Conservation (phyloP, 2,797 vertebrate genomes). For the Crypturellus tataupa region DNA sequence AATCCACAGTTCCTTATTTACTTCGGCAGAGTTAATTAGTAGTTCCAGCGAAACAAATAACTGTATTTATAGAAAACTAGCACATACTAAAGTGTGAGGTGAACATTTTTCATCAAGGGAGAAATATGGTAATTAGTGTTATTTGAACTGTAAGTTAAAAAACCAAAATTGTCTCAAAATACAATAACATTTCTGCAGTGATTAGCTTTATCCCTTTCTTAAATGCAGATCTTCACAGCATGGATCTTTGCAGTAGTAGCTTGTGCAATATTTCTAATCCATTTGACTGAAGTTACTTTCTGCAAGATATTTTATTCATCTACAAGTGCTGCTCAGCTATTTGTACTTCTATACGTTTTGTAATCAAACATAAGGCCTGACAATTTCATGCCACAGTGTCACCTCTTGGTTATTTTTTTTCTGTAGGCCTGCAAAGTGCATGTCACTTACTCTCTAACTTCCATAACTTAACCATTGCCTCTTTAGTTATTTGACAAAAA, state of each 20-base stretch:
- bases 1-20: not conserved
- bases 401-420: not conserved
- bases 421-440: not conserved
- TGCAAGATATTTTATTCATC: not conserved
- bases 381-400: not conserved
- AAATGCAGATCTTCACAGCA: not conserved
- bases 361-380: not conserved
- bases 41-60: not conserved
- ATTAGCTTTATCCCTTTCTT: not conserved
- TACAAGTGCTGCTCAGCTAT: not conserved
- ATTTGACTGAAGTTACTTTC: not conserved
- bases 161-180: not conserved
- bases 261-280: not conserved
- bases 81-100: not conserved
- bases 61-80: not conserved
- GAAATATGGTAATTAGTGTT: not conserved
- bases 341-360: not conserved
- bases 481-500: not conserved
- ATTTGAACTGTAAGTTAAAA: not conserved
- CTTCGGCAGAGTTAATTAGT: not conserved
- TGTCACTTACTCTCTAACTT: accelerated
- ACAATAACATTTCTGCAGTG: not conserved
- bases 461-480: not conserved
- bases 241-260: not conserved
- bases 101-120: not conserved